Percentiles rank a stretch among this genome's conserved stretches.
These are phyloP conservation scores for Agraylea sexmaculata DNA, from an alignment of 1,140 invertebrate genomes.

Conservation along the genomic window DNA sequence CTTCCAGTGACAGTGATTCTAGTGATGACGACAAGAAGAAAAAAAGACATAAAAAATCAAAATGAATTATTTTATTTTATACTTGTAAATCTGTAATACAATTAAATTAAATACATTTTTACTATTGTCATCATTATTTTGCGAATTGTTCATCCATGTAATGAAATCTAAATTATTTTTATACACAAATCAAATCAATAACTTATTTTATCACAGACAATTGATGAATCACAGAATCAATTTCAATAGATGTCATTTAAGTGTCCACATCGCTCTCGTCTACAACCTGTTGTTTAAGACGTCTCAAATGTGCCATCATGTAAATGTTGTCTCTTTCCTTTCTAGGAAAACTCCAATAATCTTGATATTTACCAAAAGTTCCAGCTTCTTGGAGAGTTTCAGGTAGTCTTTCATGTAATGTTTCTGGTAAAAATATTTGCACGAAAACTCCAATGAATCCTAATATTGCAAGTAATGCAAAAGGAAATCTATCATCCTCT, in stretches of 20 bases:
- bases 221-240: no score
- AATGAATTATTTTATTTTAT: background rate
- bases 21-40: conserved; percentile 8
- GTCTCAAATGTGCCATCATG: conserved; percentile 15
- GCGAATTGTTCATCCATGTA: background rate
- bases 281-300: conserved; percentile 8
- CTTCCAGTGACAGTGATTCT: conserved; percentile 6
- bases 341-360: conserved; percentile 42
- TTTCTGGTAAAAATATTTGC: conserved; percentile 56
- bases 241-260: no score
- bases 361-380: conserved; percentile 51
- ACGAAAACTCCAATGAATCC: conserved; percentile 43
- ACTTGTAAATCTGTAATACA: background rate
- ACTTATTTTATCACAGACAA: no score
- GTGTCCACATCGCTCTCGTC: no score
- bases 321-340: conserved; percentile 17
- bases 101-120: conserved; percentile 4
- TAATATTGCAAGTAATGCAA: conserved; percentile 41
- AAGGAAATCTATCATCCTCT: conserved; percentile 38
- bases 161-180: background rate
- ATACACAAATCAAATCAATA: no score
- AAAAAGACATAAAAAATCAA: conserved; percentile 3
- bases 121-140: no score
- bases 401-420: conserved; percentile 53
- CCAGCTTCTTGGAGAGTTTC: conserved; percentile 59